Evolutionary conservation across 2,113 vertebrate genomes (phyloP).

Genomic region (Puntigrus tetrazona): DNA sequence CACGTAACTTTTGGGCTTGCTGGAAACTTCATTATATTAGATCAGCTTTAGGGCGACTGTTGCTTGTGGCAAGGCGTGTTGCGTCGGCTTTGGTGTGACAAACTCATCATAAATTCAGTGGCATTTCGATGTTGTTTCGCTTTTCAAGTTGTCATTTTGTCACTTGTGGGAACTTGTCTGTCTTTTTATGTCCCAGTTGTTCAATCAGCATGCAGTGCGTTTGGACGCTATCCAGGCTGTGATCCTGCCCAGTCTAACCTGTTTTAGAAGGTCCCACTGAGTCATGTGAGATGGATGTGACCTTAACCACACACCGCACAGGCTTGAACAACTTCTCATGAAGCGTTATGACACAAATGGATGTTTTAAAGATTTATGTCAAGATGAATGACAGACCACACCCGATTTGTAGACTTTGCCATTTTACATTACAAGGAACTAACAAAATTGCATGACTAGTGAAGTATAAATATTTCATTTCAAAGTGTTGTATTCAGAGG

Average conservation of each 20-base stretch:
- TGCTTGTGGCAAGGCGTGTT: constrained; percentile 30
- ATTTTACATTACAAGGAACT: not conserved
- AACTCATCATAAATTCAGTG: not conserved
- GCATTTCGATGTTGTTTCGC: not conserved
- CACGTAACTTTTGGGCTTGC: constrained; percentile 36
- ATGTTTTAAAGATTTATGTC: constrained; percentile 6
- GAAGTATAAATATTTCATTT: not conserved
- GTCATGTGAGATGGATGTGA: constrained; percentile 18
- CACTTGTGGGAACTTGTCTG: constrained; percentile 70
- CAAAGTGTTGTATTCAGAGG: not conserved
- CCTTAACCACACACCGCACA: constrained; percentile 9
- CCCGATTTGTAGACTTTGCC: not conserved
- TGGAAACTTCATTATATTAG: constrained; percentile 36
- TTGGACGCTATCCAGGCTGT: constrained; percentile 24
- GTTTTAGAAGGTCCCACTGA: constrained; percentile 4
- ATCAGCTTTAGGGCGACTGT: constrained; percentile 19
- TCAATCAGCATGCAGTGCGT: constrained; percentile 47
- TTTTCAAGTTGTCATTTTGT: constrained; percentile 44
- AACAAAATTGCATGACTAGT: not conserved
- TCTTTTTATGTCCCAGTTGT: constrained; percentile 49
- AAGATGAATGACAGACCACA: constrained; percentile 14
- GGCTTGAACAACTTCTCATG: not conserved
- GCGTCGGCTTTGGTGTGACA: not conserved
- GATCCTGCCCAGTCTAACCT: constrained; percentile 23
- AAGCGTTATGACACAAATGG: constrained; percentile 4